Evolutionary conservation across 2,888 invertebrate genomes (phyloP).

Genomic region (Drosophila histrio): DNA sequence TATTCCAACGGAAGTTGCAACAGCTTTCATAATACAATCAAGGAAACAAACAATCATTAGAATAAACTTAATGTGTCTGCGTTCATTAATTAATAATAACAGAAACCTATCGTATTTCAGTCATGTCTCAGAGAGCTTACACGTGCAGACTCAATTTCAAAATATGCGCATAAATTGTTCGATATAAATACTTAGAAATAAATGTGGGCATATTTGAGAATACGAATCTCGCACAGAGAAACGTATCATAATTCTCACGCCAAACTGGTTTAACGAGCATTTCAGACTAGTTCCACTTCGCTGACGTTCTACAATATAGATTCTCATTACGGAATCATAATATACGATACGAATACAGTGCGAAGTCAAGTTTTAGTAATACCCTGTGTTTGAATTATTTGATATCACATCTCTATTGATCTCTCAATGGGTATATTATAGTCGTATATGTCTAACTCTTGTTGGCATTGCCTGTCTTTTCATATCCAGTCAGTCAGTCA

Average conservation of each 20-base stretch:
- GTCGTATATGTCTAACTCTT: not conserved
- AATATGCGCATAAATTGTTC: conserved; percentile 46
- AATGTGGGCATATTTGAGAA: conserved; percentile 14
- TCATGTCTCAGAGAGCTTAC: conserved; percentile 35
- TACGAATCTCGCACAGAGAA: conserved; percentile 5
- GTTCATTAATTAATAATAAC: conserved; percentile 17
- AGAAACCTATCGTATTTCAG: conserved; percentile 27
- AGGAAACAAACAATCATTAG: conserved; percentile 18
- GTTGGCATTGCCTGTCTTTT: conserved; percentile 3
- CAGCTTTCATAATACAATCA: conserved; percentile 7
- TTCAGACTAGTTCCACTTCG: conserved; percentile 38
- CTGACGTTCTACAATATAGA: conserved; percentile 16
- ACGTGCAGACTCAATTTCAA: conserved; percentile 33
- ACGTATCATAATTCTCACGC: conserved; percentile 28
- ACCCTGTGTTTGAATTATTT: conserved; percentile 1
- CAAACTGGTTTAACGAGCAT: conserved; percentile 43
- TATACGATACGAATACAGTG: no score
- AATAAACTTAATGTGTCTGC: conserved; percentile 7
- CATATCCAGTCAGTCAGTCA: conserved; percentile 37
- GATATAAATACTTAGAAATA: not conserved
- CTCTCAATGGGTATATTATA: conserved; percentile 16
- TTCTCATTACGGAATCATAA: not conserved
- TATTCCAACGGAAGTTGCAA: conserved; percentile 12
- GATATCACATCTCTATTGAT: not conserved
- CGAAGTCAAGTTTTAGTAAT: conserved; percentile 4